Evolutionary conservation across 1,140 invertebrate species (phyloP), one percentile per base, ranked within the genome.

Genomic region (Zaprionus kolodkinae): DNA sequence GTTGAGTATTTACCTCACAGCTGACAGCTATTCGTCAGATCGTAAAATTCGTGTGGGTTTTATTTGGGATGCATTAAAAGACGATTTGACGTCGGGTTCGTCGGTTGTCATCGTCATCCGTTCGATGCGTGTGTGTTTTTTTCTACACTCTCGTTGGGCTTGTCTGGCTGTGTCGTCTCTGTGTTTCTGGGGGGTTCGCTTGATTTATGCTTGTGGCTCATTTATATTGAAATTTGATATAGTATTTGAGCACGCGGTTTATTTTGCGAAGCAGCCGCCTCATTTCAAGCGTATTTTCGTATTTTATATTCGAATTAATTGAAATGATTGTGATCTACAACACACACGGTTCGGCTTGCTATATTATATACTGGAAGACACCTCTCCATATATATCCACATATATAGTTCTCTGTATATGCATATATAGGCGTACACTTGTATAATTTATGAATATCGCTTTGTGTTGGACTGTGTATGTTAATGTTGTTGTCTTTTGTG

Each of bases 291-390:
- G 75, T 77, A 86, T 80, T 87, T 81, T 68, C 64, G 79, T 76
- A 76, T 88, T 90, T 89, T 89, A 81, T 88, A 86, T 89, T 81
- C 72, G 76, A 89, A 86, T 89, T 89, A 89, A 89, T 89, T 89
- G 86, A 89, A 89, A 89, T 89, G 85, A 89, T 89, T 89, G 81
- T 89, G 85, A 89, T 89, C 85, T 89, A 90, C 85, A 89, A 89
- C 81, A 89, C 79, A 45, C 40, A 45, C 40, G 40, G 40, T 13
- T 3, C n/a, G 61, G 73, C 50, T 71, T 45, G 54, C 72, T 25
- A 12, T 11, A 63, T 13, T 36, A 55, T 61, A 40, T 45, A 77
- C 62, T 21, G 61, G 43, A 50, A 33, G 50, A 70, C 40, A 64
- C 50, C 56, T 74, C 57, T 62, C 33, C 56, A 25, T 54, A 25